Base-by-base conservation (phyloP, 1,140 invertebrate genomes). In the Brachionus paranguensis region DNA sequence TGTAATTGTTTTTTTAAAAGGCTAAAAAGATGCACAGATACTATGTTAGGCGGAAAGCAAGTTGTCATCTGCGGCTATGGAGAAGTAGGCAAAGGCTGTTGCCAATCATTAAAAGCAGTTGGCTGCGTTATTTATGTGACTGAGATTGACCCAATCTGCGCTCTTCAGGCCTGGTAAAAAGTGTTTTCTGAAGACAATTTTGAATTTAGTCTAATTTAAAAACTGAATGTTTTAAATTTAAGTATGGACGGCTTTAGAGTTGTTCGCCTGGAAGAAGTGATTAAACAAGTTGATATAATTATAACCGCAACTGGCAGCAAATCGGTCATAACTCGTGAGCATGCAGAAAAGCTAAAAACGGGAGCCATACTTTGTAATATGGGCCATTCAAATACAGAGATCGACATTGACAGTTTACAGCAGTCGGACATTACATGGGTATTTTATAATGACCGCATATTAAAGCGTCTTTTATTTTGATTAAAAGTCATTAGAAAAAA, bases 11-110 rank as follows among this genome's bases (percentile, higher is more conserved):
- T 72, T 7, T 29, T 53, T n/a, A 29, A 12, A 89, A 95, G 94
- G 87, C 91, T 99, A 76, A 98, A 98, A 89, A 92, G 96, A 85
- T 96, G 95, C 11, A 98, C 96, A 14, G 96, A 99, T 88, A 92
- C 98, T 2, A 98, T 99, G 96, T 97, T 98, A 89, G 96, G 96
- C 43, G 97, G 96, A 0, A 98, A 98, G 89, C 96, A 97, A 90
- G 94, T 97, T 0, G 93, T 97, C 0, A 93, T 99, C 50, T 98
- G 96, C 90, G 96, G 97, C 8, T 99, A 98, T 88, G 96, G 97
- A 12, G 53, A 91, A 91, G 96, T 99, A 43, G 97, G 97, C 27
- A 98, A 99, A 91, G 96, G 96, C 5, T 98, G 96, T 90, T 95
- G 94, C 86, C 94, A 96, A 89, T 95, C 96, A 2, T 90, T 99